A percentile compares a stretch with the other conserved stretches of the same genome.
phyloP scores from a whole-genome alignment of 2,888 invertebrate species.

The Dysmachus trigonus region DNA sequence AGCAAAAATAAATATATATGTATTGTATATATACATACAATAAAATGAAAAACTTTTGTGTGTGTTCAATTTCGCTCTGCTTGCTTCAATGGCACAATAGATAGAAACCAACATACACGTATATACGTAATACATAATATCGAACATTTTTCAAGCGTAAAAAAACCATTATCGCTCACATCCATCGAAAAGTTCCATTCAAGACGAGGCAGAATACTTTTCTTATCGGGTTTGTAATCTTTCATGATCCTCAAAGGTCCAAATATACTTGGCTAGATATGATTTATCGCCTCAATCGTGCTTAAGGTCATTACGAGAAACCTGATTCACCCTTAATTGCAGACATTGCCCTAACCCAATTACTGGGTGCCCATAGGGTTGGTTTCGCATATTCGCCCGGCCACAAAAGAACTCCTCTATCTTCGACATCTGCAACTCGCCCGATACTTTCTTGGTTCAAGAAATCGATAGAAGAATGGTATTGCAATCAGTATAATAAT shows the following conservation, averaged over 20 bases:
- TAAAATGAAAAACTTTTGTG: not conserved
- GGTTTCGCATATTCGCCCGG: not conserved
- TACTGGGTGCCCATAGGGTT: not conserved
- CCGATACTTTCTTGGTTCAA: not conserved
- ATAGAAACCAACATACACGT: not conserved
- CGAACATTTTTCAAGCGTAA: not conserved
- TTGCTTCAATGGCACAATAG: not conserved
- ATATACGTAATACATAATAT: not conserved
- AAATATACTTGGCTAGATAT: not conserved
- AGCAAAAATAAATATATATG: no score
- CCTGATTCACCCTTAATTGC: slow-evolving; percentile 6
- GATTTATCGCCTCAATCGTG: not conserved
- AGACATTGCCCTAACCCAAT: slow-evolving; percentile 7
- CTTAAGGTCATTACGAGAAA: slow-evolving; percentile 16
- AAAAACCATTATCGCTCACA: not conserved
- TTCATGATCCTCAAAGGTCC: not conserved
- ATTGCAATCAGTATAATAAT: not conserved
- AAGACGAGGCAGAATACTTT: not conserved
- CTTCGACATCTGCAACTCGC: not conserved
- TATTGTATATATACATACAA: no score
- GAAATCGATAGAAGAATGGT: not conserved
- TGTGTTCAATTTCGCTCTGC: not conserved
- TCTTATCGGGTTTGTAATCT: not conserved
- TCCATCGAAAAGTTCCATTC: not conserved
- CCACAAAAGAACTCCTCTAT: not conserved